Base-by-base conservation (phyloP, 2,888 invertebrate genomes). In the Ennomos quercinarius region DNA sequence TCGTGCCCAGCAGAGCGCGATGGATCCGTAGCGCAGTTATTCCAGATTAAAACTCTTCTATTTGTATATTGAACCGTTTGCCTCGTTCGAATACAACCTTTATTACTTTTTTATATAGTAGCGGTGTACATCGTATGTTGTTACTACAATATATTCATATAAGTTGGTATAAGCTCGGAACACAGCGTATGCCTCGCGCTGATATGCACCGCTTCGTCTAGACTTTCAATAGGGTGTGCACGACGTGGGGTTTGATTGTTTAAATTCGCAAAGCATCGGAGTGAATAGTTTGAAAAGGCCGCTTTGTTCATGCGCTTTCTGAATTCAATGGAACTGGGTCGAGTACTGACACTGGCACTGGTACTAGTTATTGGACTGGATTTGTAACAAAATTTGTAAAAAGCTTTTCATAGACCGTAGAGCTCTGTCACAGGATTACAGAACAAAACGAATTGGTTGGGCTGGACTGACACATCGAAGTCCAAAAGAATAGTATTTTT, bases 1-100 rank as follows among this genome's bases (percentile, higher is more conserved):
- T 73, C 62, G 70, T 67, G 77, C 67, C 61, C 73, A 74, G 65
- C 57, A 69, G 63, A 72, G 72, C 72, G 74, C 59, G 65, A 65
- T 66, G 60, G 67, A 73, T 74, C 69, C 68, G 67, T 60, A 60
- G 56, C 71, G 60, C 60, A 68, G 66, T 62, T 57, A 69, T 67
- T 66, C 66, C 59, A 69, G 67, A 72, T 75, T 70, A 66, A 73
- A 78, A 64, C 70, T 77, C 71, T 64, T 67, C 66, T 68, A 64
- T 68, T 75, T 71, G 55, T 55, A 58, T 54, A 57, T 54, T 47
- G 53, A 38, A 51, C 39, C 17, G 52, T 58, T 50, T 51, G 43
- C 50, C 57, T 51, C 51, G 47, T 51, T 57, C 50, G 44, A 57
- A 58, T 54, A 48, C 49, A 37, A 43, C 45, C 51, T 51, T 48